Percentiles rank a stretch among this genome's conserved stretches.
Conservation (phyloP, 37 sponge, comb jelly and placozoan genomes). For the Eunapius fragilis region DNA sequence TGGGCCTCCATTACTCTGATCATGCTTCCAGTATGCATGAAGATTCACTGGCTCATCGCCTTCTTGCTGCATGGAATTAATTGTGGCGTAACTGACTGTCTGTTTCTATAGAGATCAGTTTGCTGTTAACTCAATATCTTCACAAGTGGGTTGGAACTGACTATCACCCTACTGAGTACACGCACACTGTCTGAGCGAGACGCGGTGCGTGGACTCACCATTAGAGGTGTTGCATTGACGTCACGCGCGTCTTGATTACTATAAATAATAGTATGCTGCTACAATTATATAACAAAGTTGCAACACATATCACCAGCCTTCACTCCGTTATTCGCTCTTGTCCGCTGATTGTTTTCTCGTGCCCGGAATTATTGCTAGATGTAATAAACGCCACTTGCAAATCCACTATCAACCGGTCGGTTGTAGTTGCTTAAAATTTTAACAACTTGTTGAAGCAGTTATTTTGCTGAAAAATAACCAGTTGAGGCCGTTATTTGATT, state of each 20-base stretch:
- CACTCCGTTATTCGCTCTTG: too few relatives aligned
- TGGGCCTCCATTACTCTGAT: neutral
- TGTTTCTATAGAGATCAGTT: neutral
- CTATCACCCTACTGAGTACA: neutral
- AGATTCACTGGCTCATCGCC: neutral
- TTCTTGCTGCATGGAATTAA: neutral
- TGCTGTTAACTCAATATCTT: neutral
- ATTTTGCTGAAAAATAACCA: too few relatives aligned
- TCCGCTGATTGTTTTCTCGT: too few relatives aligned
- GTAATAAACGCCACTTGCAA: too few relatives aligned
- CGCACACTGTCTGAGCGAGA: neutral
- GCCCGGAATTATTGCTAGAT: too few relatives aligned
- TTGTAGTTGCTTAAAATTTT: conserved; percentile 61
- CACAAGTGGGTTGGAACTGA: neutral
- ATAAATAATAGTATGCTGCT: neutral
- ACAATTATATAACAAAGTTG: neutral
- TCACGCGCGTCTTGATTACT: neutral
- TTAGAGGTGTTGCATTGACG: neutral
- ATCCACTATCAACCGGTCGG: conserved; percentile 5
- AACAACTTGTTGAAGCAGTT: too few relatives aligned
- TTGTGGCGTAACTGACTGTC: neutral
- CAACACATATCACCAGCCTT: neutral
- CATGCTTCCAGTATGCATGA: neutral
- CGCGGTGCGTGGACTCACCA: neutral
- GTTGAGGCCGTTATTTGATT: too few relatives aligned